Conservation (phyloP, 92 coral and sea anemone genomes). For the Galaxea fascicularis region DNA sequence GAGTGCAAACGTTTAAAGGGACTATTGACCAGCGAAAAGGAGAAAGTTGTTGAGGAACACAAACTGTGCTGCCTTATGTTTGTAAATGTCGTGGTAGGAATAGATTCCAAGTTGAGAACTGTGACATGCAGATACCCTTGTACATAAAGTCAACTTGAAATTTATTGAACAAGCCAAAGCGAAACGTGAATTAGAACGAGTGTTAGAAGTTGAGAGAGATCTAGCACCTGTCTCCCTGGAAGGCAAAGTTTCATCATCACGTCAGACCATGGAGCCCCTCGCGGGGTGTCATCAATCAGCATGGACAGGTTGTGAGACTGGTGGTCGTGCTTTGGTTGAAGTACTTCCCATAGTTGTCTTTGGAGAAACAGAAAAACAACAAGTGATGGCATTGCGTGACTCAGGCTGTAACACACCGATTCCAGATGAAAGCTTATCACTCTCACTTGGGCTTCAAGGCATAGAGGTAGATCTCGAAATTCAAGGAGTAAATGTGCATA, state of each 20-base stretch:
- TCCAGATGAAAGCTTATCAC: too few relatives aligned
- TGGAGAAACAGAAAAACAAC: neutral
- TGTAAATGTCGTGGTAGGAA: conserved; percentile 5
- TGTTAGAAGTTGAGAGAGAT: neutral
- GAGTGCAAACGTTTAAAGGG: conserved; percentile 13
- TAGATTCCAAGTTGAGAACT: conserved; percentile 1
- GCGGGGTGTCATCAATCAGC: too few relatives aligned
- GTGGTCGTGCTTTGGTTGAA: neutral
- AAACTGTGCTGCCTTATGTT: conserved; percentile 5
- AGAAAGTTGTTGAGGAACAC: conserved; percentile 12
- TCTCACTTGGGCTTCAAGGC: too few relatives aligned
- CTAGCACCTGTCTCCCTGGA: neutral
- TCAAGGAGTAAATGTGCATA: too few relatives aligned
- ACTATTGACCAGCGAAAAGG: conserved; percentile 29
- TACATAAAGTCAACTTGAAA: conserved; percentile 39
- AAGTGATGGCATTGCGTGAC: conserved; percentile 36
- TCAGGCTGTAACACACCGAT: too few relatives aligned
- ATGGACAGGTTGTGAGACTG: neutral
- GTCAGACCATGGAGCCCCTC: too few relatives aligned
- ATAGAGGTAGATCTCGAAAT: too few relatives aligned
- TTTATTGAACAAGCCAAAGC: conserved; percentile 25
- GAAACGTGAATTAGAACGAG: conserved; percentile 3
- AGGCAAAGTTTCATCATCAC: neutral
- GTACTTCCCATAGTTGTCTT: conserved; percentile 8
- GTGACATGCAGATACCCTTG: conserved; percentile 34